Percentiles rank a stretch among this genome's conserved stretches.
These are phyloP conservation scores for Hanleya hanleyi DNA, from an alignment of 2,888 invertebrate genomes.

Conservation along the genomic window DNA sequence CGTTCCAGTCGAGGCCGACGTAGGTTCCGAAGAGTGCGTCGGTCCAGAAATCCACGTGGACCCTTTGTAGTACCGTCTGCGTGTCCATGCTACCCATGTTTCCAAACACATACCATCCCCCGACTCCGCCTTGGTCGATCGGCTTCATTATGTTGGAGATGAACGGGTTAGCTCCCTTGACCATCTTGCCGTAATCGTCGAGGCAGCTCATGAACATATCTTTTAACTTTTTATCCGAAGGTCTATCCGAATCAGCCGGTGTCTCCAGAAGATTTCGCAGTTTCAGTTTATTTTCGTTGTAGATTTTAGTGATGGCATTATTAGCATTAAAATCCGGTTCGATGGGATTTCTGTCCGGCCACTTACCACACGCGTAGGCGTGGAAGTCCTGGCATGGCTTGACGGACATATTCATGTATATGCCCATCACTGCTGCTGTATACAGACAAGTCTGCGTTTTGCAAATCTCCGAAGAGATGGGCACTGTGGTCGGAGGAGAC, in stretches of 20 bases:
- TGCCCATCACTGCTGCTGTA: background rate
- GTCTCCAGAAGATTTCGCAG: background rate
- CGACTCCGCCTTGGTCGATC: no score
- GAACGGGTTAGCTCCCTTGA: background rate
- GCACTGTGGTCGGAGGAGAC: background rate
- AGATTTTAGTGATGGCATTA: background rate
- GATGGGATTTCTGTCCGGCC: background rate
- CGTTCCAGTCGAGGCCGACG: background rate
- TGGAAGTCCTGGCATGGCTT: constrained; percentile 13
- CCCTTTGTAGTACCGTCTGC: constrained; percentile 44
- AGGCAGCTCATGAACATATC: constrained; percentile 4
- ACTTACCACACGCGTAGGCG: constrained; percentile 1
- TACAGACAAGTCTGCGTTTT: background rate
- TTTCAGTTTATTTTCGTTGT: background rate
- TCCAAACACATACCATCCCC: constrained; percentile 13
- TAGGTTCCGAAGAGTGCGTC: constrained; percentile 47
- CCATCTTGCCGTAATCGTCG: constrained; percentile 4
- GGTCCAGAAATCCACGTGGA: constrained; percentile 60
- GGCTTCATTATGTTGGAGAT: background rate
- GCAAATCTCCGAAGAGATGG: background rate
- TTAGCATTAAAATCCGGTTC: background rate
- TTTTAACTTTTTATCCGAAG: background rate
- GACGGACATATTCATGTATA: background rate
- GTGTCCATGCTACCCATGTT: constrained; percentile 39
- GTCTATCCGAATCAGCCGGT: background rate